Conservation (phyloP, 2,113 vertebrate genomes). For the Tichodroma muraria region DNA sequence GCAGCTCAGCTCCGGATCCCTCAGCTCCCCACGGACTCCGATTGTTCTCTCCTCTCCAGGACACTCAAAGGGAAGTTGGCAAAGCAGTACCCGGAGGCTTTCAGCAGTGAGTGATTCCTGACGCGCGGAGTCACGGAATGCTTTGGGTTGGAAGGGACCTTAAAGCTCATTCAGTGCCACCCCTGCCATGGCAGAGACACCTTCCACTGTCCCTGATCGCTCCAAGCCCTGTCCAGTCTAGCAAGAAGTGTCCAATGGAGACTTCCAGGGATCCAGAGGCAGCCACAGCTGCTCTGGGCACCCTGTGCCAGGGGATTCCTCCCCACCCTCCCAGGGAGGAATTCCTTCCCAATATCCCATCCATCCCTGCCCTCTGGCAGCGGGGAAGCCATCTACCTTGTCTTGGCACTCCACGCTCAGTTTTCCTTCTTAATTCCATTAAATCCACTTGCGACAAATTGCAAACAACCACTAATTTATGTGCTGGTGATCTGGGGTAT, state of each 20-base stretch:
- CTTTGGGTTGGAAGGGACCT: background rate
- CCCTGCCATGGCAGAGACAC: background rate
- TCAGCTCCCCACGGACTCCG: accelerated
- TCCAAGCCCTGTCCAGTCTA: background rate
- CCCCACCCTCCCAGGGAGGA: accelerated
- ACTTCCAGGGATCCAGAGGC: background rate
- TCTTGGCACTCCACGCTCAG: accelerated
- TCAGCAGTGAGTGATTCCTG: slow-evolving; percentile 84
- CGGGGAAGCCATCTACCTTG: background rate
- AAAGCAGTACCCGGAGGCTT: slow-evolving; percentile 94
- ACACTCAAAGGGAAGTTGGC: slow-evolving; percentile 90
- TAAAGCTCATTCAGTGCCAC: accelerated
- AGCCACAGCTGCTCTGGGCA: background rate
- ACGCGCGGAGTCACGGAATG: accelerated
- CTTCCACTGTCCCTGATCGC: accelerated
- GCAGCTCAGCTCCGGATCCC: accelerated
- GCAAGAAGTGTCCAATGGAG: too few species aligned
- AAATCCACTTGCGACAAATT: accelerated
- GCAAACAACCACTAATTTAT: accelerated
- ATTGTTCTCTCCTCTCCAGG: slow-evolving; percentile 56
- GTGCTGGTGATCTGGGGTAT: accelerated
- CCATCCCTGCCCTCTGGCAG: background rate
- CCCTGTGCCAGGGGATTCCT: background rate
- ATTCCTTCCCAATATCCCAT: background rate
- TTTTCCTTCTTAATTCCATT: background rate